Evolutionary conservation across 2,113 vertebrate species (phyloP), one percentile per base, ranked within the genome.

Genomic region (Dendropsophus ebraccatus): DNA sequence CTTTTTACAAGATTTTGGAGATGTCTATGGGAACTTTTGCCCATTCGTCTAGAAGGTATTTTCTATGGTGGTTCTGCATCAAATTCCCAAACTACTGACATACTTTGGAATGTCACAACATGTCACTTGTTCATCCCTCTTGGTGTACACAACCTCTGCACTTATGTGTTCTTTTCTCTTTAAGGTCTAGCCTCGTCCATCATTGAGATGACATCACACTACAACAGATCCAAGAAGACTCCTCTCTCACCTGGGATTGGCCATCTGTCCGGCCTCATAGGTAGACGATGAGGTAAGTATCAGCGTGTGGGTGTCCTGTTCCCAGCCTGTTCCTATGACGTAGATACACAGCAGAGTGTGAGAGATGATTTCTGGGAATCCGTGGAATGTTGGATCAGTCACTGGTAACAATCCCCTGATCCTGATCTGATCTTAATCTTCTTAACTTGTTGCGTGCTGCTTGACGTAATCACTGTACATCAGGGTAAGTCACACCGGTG

Each of bases 361-460:
- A 73, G 47, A 28, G 67, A 84, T 28, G 72, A 37, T 84, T 76
- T 21, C 60, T 73, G 16, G 23, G 70, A 65, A 84, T 76, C 75
- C 23, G 5, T 76, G 56, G 70, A 75, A 84, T 84, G 72, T 65
- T 74, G 70, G 83, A 56, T 76, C 73, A 65, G 70, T 62, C 54
- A 45, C 25, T 41, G 32, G 16, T 54, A 52, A 67, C 25, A 72
- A 67, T 49, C 67, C 28, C 37, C 56, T 73, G 28, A 73, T 72
- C 67, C 50, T 50, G 47, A 75, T 76, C 83, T 75, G 54, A 19
- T 65, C 56, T 25, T 65, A 75, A 76, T 84, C 83, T 49, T 25
- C 58, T 56, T 49, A 75, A 47, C 52, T 60, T 41, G n/a, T 58
- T 65, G 35, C 69, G 25, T 5, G 37, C 35, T 28, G n/a, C 52